A percentile compares a stretch with the other conserved stretches of the same genome.
phyloP scores from a whole-genome alignment of 1,140 invertebrate genomes.

The Leptinotarsa defecta region DNA sequence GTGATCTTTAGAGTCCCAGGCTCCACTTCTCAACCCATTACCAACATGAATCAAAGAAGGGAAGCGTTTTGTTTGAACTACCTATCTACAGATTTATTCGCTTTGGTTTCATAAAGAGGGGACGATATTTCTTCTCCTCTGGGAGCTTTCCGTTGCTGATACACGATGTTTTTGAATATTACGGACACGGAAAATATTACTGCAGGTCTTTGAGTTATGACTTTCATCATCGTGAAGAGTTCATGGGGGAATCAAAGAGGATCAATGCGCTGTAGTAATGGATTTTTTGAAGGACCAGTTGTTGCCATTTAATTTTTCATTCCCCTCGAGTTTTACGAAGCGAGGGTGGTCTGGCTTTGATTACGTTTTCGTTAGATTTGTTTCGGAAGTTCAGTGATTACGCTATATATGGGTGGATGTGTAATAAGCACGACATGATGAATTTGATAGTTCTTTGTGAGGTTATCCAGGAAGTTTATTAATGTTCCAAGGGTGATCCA shows the following conservation, averaged over 20 bases:
- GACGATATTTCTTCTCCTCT: constrained; percentile 14
- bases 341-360: background rate
- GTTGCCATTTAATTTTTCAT: constrained; percentile 25
- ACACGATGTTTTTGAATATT: constrained; percentile 16
- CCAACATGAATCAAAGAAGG: constrained; percentile 6
- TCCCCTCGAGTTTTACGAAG: constrained; percentile 6
- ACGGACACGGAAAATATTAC: constrained; percentile 17
- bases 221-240: constrained; percentile 17
- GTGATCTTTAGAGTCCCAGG: background rate
- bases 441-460: no score
- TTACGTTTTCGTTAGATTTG: background rate
- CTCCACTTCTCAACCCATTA: background rate
- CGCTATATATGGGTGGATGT: no score
- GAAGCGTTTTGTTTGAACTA: constrained; percentile 18
- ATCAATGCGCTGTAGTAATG: constrained; percentile 10
- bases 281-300: constrained; percentile 17
- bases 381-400: no score
- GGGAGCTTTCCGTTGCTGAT: constrained; percentile 10
- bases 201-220: constrained; percentile 18
- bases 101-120: background rate
- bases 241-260: constrained; percentile 22
- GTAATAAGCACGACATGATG: no score
- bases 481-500: no score
- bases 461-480: no score
- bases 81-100: constrained; percentile 13